Conservation (phyloP, 1,140 invertebrate species). For the Tetramorium simillimum region DNA sequence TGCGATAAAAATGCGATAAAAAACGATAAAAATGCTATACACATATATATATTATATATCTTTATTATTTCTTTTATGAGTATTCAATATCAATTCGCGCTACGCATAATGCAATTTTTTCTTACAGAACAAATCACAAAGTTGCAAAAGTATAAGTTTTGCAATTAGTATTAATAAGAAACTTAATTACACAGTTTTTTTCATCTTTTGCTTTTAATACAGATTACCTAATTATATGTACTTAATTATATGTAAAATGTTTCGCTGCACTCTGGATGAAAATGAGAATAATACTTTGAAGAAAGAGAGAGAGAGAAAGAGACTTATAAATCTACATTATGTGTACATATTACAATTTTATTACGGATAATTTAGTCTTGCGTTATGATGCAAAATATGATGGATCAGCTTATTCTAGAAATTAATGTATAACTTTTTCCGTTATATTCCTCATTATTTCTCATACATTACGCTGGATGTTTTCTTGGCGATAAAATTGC, state of each 20-base stretch:
- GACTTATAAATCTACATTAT: not conserved
- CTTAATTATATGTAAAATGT: not conserved
- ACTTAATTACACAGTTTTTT: not conserved
- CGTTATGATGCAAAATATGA: not conserved
- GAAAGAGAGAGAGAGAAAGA: too few species aligned
- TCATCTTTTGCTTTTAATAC: not conserved
- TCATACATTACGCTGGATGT: not conserved
- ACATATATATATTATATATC: not conserved
- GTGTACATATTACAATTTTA: not conserved
- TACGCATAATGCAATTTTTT: not conserved
- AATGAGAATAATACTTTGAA: not conserved
- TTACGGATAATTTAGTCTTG: not conserved
- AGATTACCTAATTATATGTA: not conserved
- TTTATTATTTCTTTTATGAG: not conserved
- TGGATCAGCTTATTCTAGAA: not conserved
- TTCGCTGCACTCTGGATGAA: not conserved
- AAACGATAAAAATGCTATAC: too few species aligned
- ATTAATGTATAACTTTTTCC: not conserved
- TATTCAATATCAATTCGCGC: not conserved
- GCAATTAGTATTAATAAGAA: not conserved
- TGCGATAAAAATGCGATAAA: too few species aligned
- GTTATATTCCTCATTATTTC: not conserved
- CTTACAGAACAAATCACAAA: not conserved
- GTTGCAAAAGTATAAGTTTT: not conserved
- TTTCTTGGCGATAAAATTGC: constrained; percentile 11